phyloP scores from a whole-genome alignment of 1,140 invertebrate genomes.

The Plectrocnemia conspersa region DNA sequence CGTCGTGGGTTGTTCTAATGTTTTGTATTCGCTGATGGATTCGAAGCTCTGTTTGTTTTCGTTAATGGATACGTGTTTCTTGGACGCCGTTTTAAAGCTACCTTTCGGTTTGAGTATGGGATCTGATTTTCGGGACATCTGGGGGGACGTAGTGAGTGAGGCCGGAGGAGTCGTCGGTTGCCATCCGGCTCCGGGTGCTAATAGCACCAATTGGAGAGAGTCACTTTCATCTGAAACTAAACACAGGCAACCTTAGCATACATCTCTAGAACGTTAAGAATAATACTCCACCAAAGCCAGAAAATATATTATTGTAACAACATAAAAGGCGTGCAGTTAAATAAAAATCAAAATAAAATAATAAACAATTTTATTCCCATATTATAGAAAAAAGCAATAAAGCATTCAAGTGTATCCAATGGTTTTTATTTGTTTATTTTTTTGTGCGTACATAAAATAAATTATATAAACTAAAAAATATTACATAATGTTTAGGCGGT shows the following conservation, averaged over 20 bases:
- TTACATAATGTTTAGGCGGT: no score
- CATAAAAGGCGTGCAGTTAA: conserved; percentile 6
- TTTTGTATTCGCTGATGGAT: conserved; percentile 25
- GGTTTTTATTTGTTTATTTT: no score
- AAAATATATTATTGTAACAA: conserved; percentile 15
- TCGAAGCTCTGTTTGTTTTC: conserved; percentile 28
- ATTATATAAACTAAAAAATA: no score
- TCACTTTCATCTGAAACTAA: conserved; percentile 41
- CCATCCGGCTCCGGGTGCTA: conserved; percentile 28
- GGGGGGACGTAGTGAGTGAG: conserved; percentile 32
- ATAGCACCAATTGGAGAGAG: conserved; percentile 35
- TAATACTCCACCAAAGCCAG: conserved; percentile 17
- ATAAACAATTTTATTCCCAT: no score
- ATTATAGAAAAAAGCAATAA: no score
- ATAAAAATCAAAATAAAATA: no score
- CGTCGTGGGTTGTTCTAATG: conserved; percentile 23
- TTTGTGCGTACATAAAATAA: no score
- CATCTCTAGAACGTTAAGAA: conserved; percentile 12
- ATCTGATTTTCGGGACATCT: conserved; percentile 27
- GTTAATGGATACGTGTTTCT: conserved; percentile 33
- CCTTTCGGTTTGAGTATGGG: conserved; percentile 31
- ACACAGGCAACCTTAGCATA: conserved; percentile 15
- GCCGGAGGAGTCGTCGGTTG: conserved; percentile 29
- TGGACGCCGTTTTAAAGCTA: conserved; percentile 25
- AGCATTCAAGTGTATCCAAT: no score